phyloP scores from a whole-genome alignment of 2,888 invertebrate genomes.

The Alviniconcha strummeri region DNA sequence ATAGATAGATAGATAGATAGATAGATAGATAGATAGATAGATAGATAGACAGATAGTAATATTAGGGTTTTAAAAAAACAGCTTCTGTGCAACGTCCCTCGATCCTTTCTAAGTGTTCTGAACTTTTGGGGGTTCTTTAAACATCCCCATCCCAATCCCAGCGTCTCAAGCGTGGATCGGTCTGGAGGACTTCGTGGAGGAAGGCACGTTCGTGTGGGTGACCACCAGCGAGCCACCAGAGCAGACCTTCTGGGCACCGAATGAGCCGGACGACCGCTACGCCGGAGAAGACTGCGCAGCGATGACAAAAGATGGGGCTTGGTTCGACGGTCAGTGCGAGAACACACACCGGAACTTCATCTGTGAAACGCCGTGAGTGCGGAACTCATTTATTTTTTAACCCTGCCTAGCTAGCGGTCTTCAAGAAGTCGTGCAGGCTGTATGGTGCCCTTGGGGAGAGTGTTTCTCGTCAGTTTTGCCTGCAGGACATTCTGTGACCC shows the following conservation, averaged over 20 bases:
- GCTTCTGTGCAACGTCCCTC: too few species aligned
- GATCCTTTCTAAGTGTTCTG: too few species aligned
- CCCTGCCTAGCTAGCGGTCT: too few species aligned
- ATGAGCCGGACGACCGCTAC: neutral
- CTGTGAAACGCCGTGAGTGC: slow-evolving; percentile 8
- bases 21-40: too few species aligned
- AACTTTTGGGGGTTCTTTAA: too few species aligned
- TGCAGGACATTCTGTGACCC: too few species aligned
- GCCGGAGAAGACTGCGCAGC: slow-evolving; percentile 1
- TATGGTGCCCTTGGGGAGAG: too few species aligned
- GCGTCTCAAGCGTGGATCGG: neutral
- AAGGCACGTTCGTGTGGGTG: slow-evolving; percentile 7
- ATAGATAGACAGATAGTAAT: too few species aligned
- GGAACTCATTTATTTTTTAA: neutral
- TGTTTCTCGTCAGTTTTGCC: too few species aligned
- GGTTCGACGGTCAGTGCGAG: slow-evolving; percentile 4
- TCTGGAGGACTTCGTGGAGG: slow-evolving; percentile 7
- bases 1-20: too few species aligned
- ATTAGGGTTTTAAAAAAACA: too few species aligned
- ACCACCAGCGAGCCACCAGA: neutral
- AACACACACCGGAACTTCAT: neutral
- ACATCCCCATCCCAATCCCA: neutral
- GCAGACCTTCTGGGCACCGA: neutral
- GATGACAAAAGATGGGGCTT: neutral
- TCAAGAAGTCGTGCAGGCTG: too few species aligned